Percentiles rank a stretch among this genome's conserved stretches.
phyloP scores from a whole-genome alignment of 2,797 vertebrate genomes.

The Nasua narica region DNA sequence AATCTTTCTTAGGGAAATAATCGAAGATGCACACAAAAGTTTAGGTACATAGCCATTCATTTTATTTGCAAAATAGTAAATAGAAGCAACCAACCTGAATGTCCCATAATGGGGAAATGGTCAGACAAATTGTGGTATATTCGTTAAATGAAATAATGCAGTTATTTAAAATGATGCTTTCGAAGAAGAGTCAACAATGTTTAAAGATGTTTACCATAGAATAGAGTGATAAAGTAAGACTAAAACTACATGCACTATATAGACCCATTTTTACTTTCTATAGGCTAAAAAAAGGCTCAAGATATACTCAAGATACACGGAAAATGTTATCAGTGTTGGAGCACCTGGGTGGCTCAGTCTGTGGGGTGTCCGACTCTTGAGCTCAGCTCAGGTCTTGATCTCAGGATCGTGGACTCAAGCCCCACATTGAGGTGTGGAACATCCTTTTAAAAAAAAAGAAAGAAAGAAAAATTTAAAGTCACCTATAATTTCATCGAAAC shows the following conservation, averaged over 20 bases:
- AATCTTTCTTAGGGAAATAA: conserved; percentile 27
- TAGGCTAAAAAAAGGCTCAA: background rate
- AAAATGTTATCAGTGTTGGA: background rate
- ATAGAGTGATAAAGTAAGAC: background rate
- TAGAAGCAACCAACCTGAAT: background rate
- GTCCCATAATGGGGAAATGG: background rate
- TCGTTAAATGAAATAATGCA: conserved; percentile 12
- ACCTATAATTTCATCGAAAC: background rate
- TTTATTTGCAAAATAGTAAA: background rate
- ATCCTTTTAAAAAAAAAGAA: background rate
- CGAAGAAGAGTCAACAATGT: background rate
- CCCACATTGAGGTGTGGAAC: background rate
- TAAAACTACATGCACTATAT: background rate
- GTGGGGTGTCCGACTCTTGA: background rate
- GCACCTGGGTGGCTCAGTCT: background rate
- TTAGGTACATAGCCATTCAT: background rate
- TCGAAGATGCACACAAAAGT: conserved; percentile 8
- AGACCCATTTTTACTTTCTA: conserved; percentile 10
- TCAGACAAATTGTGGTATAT: background rate
- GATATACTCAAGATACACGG: background rate
- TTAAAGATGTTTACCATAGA: conserved; percentile 2
- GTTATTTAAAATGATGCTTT: conserved; percentile 21
- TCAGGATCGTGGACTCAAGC: background rate
- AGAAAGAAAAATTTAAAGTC: background rate
- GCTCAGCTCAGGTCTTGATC: background rate